phyloP scores from a whole-genome alignment of 2,113 vertebrate genomes.

The Camelus dromedarius region DNA sequence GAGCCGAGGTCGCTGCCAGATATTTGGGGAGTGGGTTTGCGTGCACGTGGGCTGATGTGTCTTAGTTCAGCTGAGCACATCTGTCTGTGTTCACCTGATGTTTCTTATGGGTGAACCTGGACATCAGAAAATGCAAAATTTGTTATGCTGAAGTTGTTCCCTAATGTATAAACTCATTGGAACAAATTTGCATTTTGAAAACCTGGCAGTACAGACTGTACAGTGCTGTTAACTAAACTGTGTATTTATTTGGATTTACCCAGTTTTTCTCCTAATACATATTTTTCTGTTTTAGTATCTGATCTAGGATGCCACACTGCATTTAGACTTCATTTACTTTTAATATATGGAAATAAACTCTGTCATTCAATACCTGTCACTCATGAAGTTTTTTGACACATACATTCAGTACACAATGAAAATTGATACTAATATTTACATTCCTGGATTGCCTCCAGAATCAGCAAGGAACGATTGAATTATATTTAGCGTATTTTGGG shows the following conservation, averaged over 20 bases:
- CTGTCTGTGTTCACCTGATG: background rate
- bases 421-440: background rate
- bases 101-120: background rate
- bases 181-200: background rate
- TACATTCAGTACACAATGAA: background rate
- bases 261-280: background rate
- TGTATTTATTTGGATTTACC: background rate
- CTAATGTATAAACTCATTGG: background rate
- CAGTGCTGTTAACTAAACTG: background rate
- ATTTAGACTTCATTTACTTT: slow-evolving; percentile 10
- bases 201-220: background rate
- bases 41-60: accelerated
- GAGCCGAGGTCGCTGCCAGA: background rate
- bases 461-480: background rate
- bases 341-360: background rate
- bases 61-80: background rate
- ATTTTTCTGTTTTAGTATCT: background rate
- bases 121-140: background rate
- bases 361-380: background rate
- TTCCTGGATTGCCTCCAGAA: background rate
- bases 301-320: background rate
- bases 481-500: background rate
- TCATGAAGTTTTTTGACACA: background rate
- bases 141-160: background rate
- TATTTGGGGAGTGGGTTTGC: background rate